These are phyloP conservation scores for Alentia gelatinosa DNA, from an alignment of 2,888 invertebrate genomes.

Conservation along the genomic window DNA sequence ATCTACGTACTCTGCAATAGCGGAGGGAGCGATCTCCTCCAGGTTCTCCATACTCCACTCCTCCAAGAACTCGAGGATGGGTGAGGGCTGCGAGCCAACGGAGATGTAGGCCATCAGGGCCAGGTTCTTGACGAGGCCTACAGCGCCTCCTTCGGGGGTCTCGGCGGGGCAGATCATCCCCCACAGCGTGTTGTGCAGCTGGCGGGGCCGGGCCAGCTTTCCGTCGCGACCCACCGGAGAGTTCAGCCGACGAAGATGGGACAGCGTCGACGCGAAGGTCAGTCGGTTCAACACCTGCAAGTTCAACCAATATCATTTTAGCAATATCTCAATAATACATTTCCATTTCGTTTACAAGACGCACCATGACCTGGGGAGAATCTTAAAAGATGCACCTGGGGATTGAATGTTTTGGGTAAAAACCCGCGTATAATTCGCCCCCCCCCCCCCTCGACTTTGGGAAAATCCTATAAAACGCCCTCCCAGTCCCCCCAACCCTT, in stretches of 20 bases:
- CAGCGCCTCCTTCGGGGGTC: conserved; percentile 91
- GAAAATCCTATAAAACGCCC: too few species aligned
- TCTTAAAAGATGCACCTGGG: too few species aligned
- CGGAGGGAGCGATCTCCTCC: conserved; percentile 99
- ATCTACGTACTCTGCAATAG: conserved; percentile 90
- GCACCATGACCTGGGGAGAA: too few species aligned
- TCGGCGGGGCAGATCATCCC: conserved; percentile 99
- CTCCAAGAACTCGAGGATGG: conserved; percentile 99
- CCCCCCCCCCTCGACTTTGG: too few species aligned
- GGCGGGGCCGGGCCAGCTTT: conserved; percentile 98
- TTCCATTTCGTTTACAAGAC: too few species aligned
- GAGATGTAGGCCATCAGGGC: conserved; percentile 99
- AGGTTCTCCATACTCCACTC: conserved; percentile 99
- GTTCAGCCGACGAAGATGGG: conserved; percentile 98
- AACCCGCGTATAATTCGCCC: too few species aligned
- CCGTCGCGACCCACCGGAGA: conserved; percentile 99
- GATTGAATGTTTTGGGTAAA: too few species aligned
- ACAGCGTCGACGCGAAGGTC: conserved; percentile 98
- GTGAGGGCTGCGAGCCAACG: conserved; percentile 99
- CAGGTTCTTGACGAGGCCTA: conserved; percentile 97
- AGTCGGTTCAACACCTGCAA: conserved; percentile 94
- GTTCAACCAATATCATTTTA: too few species aligned
- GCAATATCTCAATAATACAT: too few species aligned
- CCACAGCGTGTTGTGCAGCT: conserved; percentile 99
- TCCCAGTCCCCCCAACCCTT: too few species aligned